Evolutionary conservation across 2,113 vertebrate genomes (phyloP).

Genomic region (Dasyurus viverrinus): DNA sequence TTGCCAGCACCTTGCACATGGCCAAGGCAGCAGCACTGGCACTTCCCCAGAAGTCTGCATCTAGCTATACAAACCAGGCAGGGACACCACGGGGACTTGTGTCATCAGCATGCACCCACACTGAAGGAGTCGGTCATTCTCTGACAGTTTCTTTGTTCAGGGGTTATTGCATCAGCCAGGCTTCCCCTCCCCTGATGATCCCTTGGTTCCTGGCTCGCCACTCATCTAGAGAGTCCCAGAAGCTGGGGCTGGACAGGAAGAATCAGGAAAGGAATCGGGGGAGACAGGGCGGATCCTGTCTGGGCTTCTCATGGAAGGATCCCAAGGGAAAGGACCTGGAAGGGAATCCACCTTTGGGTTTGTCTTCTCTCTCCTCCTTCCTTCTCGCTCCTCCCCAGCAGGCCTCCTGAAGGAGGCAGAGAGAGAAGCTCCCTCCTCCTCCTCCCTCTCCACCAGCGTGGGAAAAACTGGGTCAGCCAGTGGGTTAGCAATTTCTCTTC

Average conservation of each 20-base stretch:
- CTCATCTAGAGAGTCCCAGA: not conserved
- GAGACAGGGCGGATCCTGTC: not conserved
- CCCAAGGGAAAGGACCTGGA: not conserved
- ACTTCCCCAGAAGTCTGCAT: not conserved
- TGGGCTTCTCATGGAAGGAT: not conserved
- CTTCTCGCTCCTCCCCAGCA: constrained; percentile 2
- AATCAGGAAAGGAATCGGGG: not conserved
- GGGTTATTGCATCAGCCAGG: not conserved
- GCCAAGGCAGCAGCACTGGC: not conserved
- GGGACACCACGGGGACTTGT: not conserved
- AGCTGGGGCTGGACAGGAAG: not conserved
- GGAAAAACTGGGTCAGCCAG: constrained; percentile 78
- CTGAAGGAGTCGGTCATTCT: not conserved
- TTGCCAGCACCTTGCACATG: not conserved
- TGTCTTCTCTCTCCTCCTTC: not conserved
- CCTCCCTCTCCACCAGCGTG: constrained; percentile 63
- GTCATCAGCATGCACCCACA: not conserved
- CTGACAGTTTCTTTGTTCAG: not conserved
- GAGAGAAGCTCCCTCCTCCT: constrained; percentile 62
- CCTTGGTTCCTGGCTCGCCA: not conserved
- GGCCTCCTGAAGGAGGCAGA: constrained; percentile 56
- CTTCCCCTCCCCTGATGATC: not conserved
- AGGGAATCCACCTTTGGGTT: not conserved
- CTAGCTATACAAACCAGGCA: not conserved
- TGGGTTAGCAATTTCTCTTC: constrained; percentile 63